phyloP scores from a whole-genome alignment of 2,797 vertebrate species.

The Tadarida brasiliensis region DNA sequence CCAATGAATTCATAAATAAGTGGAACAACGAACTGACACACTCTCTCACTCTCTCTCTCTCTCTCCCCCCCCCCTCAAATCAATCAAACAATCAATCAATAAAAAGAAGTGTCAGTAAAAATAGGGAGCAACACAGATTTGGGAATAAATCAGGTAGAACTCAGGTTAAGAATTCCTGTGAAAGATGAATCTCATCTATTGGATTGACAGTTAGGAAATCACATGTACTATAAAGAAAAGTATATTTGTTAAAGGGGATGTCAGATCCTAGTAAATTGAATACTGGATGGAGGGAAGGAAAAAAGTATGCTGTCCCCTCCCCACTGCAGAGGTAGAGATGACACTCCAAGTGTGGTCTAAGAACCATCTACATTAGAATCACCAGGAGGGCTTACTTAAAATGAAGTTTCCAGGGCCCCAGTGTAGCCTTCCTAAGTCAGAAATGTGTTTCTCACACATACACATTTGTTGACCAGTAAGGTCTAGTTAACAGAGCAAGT shows the following conservation, averaged over 20 bases:
- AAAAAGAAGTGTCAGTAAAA: background rate
- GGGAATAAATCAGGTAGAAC: background rate
- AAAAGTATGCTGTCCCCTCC: background rate
- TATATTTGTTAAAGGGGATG: background rate
- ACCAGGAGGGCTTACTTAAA: background rate
- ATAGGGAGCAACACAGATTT: background rate
- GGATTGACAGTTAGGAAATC: background rate
- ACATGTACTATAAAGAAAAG: background rate
- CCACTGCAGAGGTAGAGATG: background rate
- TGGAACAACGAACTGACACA: too few relatives aligned
- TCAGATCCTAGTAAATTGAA: background rate
- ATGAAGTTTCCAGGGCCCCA: background rate
- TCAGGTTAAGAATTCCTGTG: background rate
- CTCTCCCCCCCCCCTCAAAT: too few relatives aligned
- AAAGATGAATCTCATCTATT: background rate
- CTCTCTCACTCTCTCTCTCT: too few relatives aligned
- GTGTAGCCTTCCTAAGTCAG: background rate
- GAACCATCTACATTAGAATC: background rate
- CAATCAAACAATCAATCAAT: too few relatives aligned
- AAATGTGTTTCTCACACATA: background rate
- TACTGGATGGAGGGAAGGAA: background rate
- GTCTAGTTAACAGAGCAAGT: background rate
- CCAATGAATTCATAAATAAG: too few relatives aligned
- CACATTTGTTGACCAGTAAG: background rate
- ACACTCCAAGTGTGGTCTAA: background rate